Conservation (phyloP, 2,113 vertebrate genomes). For the Copsychus sechellarum region DNA sequence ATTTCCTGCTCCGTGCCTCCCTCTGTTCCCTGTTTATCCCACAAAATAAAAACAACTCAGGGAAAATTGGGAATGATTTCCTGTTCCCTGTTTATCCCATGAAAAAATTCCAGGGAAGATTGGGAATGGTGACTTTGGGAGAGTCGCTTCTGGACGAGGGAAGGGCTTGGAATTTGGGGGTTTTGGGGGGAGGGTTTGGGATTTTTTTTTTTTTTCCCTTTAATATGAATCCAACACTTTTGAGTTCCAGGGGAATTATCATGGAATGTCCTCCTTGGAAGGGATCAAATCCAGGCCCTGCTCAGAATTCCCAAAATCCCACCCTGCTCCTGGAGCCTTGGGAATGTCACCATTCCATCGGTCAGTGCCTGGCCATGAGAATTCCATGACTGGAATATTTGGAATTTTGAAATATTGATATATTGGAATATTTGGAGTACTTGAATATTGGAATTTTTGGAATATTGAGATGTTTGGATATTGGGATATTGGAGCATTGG, state of each 20-base stretch:
- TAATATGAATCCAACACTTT: neutral
- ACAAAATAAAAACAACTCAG: neutral
- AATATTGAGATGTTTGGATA: too few relatives aligned
- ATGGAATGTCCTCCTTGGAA: neutral
- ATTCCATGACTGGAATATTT: too few relatives aligned
- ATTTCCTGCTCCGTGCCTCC: neutral
- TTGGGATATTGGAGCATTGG: too few relatives aligned
- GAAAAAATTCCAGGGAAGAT: neutral
- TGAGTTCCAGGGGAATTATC: neutral
- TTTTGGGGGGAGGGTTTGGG: neutral
- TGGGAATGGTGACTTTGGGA: fast-evolving
- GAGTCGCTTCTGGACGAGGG: neutral
- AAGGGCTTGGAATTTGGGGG: neutral
- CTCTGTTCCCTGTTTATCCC: neutral
- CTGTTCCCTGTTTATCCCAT: too few relatives aligned
- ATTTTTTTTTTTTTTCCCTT: neutral
- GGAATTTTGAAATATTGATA: too few relatives aligned
- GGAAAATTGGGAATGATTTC: too few relatives aligned
- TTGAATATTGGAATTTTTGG: neutral
- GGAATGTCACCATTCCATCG: too few relatives aligned
- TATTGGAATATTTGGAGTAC: fast-evolving
- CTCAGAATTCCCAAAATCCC: neutral
- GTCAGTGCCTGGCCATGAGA: too few relatives aligned
- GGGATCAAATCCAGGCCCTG: neutral
- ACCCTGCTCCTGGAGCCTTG: neutral